Conservation (phyloP, 1,140 invertebrate genomes). For the Drosophila dunni region DNA sequence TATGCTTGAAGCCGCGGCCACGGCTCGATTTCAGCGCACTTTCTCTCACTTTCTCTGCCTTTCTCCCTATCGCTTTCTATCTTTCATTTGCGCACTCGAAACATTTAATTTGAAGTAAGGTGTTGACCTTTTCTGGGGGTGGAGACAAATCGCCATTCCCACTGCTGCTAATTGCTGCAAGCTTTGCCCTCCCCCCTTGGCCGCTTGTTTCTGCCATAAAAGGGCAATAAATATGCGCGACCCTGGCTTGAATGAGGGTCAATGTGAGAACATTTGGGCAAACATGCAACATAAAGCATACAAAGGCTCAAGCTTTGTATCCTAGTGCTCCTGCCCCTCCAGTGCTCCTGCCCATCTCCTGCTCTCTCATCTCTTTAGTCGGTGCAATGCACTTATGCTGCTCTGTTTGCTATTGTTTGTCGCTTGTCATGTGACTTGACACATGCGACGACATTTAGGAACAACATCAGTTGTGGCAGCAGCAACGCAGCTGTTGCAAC, state of each 20-base stretch:
- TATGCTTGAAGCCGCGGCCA: conserved; percentile 40
- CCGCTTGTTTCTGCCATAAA: no score
- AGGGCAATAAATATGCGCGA: conserved; percentile 55
- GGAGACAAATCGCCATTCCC: not conserved
- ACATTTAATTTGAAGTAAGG: conserved; percentile 73
- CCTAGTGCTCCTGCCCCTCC: not conserved
- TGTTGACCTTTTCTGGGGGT: conserved; percentile 44
- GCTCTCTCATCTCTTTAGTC: not conserved
- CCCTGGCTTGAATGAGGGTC: conserved; percentile 58
- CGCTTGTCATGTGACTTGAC: conserved; percentile 32
- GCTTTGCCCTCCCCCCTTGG: conserved; percentile 10
- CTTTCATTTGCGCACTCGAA: conserved; percentile 10
- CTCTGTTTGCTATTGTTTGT: not conserved
- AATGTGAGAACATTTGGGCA: conserved; percentile 65
- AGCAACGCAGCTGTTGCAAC: conserved; percentile 10
- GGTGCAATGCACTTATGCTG: conserved; percentile 34
- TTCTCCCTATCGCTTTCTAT: not conserved
- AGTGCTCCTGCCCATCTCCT: not conserved
- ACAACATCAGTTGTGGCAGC: conserved; percentile 8
- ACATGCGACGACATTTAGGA: conserved; percentile 10
- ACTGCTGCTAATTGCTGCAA: conserved; percentile 71
- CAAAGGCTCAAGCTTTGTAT: not conserved
- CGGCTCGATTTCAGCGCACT: conserved; percentile 29
- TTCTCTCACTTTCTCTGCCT: not conserved
- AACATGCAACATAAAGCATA: conserved; percentile 33